A percentile compares a stretch with the other conserved stretches of the same genome.
Conservation (phyloP, 2,888 invertebrate species). For the Entomobrya proxima region DNA sequence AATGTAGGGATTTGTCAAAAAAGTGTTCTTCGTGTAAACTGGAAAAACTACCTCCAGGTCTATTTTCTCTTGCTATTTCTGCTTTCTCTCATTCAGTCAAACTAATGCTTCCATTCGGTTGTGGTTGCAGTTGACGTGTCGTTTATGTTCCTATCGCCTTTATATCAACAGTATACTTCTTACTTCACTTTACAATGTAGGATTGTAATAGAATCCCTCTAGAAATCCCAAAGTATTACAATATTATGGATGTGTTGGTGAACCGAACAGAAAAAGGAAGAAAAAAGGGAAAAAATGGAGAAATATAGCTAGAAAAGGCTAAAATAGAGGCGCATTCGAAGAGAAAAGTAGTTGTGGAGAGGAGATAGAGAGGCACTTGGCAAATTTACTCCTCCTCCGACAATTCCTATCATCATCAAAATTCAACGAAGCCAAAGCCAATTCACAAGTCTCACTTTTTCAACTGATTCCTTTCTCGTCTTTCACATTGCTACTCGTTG, state of each 20-base stretch:
- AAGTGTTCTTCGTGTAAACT: slow-evolving; percentile 41
- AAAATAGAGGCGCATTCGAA: slow-evolving; percentile 33
- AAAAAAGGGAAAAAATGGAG: slow-evolving; percentile 12
- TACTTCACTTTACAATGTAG: slow-evolving; percentile 17
- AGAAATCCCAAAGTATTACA: slow-evolving; percentile 53
- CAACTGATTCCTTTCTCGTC: slow-evolving; percentile 29
- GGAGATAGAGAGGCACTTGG: slow-evolving; percentile 63
- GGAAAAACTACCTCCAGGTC: slow-evolving; percentile 57
- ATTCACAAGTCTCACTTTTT: slow-evolving; percentile 58
- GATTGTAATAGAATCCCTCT: slow-evolving; percentile 55
- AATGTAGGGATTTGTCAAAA: slow-evolving; percentile 46
- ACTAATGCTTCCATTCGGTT: not conserved
- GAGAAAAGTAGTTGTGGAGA: slow-evolving; percentile 27
- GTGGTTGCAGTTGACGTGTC: slow-evolving; percentile 40
- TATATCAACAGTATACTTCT: not conserved
- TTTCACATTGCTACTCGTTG: slow-evolving; percentile 1
- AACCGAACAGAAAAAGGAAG: not conserved
- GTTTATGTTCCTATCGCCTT: not conserved
- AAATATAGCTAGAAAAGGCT: slow-evolving; percentile 30
- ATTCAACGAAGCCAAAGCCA: slow-evolving; percentile 64
- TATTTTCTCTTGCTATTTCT: slow-evolving; percentile 15
- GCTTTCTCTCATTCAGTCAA: slow-evolving; percentile 16
- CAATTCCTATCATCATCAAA: slow-evolving; percentile 67
- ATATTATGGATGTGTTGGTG: slow-evolving; percentile 40
- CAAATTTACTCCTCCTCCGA: slow-evolving; percentile 68